Base-by-base conservation (phyloP, 1,140 invertebrate genomes). In the Spodoptera litura region DNA sequence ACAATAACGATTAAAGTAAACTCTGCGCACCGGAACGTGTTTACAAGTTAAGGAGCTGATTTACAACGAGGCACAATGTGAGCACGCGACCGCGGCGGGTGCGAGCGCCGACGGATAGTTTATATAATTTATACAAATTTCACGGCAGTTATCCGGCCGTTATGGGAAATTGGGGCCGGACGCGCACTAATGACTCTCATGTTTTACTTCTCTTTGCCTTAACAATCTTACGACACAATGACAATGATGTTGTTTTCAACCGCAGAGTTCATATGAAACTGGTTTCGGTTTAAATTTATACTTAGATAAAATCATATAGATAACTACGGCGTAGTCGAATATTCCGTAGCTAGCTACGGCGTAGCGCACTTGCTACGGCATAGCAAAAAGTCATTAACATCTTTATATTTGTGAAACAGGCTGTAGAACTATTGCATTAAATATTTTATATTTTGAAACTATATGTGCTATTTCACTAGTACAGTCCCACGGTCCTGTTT, bases 71-170 rank as follows among this genome's bases (percentile, higher is more conserved):
- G 64, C 76, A 55, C 75, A 78, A 27, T 74, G 59, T 81, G 58
- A 68, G 70, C 72, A 61, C 15, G 71, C 56, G 77, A 68, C 81
- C 77, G 68, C 77, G 52, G 56, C 27, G 72, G 44, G 64, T 13
- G 35, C 70, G 49, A 62, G 56, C 51, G 11, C 56, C n/a, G 59
- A 59, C 49, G 59, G 73, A 75, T 75, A 75, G 49, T 77, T 77
- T 66, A 51, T 77, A 77, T 77, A 77, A 77, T 77, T 75, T 75
- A 77, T 77, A 77, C 74, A 77, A 77, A 77, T 77, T 77, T 77
- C 27, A 49, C 61, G 74, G 74, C 62, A 77, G 61, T 77, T 77
- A 77, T 55, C 62, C 52, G 52, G 13, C 27, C 52, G 61, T 77
- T 68, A 77, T 38, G 74, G 62, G 8, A 52, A 15, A 66, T 77